Conservation (phyloP, 2,797 vertebrate species). For the Brachyrhaphis roseni region DNA sequence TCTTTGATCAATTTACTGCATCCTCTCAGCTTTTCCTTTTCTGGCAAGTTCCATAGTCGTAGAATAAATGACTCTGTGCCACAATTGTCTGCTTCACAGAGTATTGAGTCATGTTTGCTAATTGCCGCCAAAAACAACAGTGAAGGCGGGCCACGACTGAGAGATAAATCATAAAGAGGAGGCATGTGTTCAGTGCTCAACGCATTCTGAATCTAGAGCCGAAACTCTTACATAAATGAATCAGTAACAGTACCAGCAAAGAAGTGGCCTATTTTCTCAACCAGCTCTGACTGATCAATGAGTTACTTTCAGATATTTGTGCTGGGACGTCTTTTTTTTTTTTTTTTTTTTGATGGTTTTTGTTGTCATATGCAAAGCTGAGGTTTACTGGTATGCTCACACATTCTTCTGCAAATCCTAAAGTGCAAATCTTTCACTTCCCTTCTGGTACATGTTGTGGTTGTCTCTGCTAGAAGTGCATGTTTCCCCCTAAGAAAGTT, state of each 20-base stretch:
- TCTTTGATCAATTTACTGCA: constrained; percentile 48
- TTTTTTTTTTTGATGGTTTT: not conserved
- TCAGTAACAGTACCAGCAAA: constrained; percentile 26
- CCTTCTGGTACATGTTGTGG: not conserved
- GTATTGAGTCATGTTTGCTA: constrained; percentile 49
- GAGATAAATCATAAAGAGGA: constrained; percentile 56
- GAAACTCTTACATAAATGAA: constrained; percentile 65
- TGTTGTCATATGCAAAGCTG: not conserved
- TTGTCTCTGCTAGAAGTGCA: not conserved
- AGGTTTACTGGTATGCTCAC: not conserved
- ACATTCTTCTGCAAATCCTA: not conserved
- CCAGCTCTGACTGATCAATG: constrained; percentile 21
- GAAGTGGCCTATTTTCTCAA: constrained; percentile 48
- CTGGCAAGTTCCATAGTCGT: constrained; percentile 29
- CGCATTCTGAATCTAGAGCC: constrained; percentile 22
- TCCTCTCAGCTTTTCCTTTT: constrained; percentile 18
- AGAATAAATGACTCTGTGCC: constrained; percentile 13
- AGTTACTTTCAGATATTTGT: constrained; percentile 10
- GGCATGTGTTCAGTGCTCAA: constrained; percentile 40
- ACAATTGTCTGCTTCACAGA: constrained; percentile 16
- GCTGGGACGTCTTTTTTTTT: constrained; percentile 8
- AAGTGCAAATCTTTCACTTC: not conserved
- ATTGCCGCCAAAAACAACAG: constrained; percentile 63
- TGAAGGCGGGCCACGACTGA: constrained; percentile 27
- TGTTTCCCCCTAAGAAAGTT: not conserved